These are phyloP conservation scores for Bambusicola thoracicus DNA, from an alignment of 2,113 vertebrate species.

Conservation along the genomic window DNA sequence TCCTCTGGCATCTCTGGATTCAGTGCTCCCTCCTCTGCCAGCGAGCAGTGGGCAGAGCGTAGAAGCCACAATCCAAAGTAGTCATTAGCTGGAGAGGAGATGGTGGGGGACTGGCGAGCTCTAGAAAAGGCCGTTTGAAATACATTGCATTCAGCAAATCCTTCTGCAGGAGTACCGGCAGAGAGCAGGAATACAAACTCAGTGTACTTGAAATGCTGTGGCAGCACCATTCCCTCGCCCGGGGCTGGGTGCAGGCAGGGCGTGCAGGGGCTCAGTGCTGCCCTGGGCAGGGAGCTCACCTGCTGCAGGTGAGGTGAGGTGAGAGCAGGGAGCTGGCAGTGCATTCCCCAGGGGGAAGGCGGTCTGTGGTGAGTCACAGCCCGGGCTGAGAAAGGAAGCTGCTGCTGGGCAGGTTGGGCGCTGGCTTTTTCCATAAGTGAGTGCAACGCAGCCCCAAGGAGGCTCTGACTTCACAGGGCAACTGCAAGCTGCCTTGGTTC, in stretches of 20 bases:
- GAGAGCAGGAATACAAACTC: fast-evolving
- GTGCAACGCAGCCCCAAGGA: background rate
- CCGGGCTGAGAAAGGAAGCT: background rate
- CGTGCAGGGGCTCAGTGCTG: fast-evolving
- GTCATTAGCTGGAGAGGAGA: background rate
- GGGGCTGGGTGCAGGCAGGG: background rate
- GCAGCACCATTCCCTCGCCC: fast-evolving
- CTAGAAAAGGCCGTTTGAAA: background rate
- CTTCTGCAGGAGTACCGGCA: background rate
- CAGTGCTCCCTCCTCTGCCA: background rate
- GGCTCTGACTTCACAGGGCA: background rate
- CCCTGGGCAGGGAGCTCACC: background rate
- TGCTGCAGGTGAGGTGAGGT: background rate
- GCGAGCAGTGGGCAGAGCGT: background rate
- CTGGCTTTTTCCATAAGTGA: background rate
- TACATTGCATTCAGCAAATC: fast-evolving
- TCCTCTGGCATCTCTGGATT: background rate
- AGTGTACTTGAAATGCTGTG: background rate
- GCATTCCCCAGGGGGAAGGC: background rate
- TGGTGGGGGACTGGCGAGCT: fast-evolving
- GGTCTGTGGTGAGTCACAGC: background rate
- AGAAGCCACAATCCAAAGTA: background rate
- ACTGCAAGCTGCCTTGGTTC: background rate
- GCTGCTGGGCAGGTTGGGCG: background rate
- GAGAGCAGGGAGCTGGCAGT: background rate